These are phyloP conservation scores for Platyrinchus mystaceus DNA, from an alignment of 2,797 vertebrate species.

Conservation along the genomic window DNA sequence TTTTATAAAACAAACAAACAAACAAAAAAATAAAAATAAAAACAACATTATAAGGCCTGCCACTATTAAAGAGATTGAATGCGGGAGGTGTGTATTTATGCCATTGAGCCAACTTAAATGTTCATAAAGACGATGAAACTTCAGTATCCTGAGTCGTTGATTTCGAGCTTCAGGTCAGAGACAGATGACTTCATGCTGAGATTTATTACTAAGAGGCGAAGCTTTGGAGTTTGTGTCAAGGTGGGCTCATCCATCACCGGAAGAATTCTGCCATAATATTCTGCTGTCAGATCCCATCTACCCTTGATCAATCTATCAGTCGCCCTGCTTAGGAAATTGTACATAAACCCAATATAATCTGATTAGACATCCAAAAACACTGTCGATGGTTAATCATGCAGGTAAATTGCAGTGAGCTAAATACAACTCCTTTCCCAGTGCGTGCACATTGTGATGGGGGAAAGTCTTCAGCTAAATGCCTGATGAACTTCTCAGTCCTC, in stretches of 20 bases:
- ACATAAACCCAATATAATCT: constrained; percentile 30
- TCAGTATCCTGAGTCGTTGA: constrained; percentile 42
- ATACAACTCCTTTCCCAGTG: neutral
- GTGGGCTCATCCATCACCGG: constrained; percentile 45
- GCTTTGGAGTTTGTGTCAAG: constrained; percentile 64
- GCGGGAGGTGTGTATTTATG: constrained; percentile 40
- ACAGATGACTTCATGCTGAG: constrained; percentile 66
- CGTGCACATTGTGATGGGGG: neutral
- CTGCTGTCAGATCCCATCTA: constrained; percentile 49
- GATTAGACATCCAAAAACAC: constrained; percentile 33
- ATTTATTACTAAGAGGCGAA: constrained; percentile 60
- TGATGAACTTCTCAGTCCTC: constrained; percentile 27
- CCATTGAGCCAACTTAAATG: constrained; percentile 47
- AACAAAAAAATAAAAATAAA: neutral
- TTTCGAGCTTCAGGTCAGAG: constrained; percentile 70
- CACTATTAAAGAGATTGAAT: constrained; percentile 66
- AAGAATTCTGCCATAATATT: constrained; percentile 63
- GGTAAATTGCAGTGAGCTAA: constrained; percentile 44
- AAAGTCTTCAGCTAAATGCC: neutral
- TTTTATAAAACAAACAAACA: constrained; percentile 38
- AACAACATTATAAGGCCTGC: constrained; percentile 58
- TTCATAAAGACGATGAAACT: constrained; percentile 59
- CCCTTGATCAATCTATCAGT: constrained; percentile 58
- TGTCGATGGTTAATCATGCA: constrained; percentile 49
- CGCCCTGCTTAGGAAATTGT: constrained; percentile 55